Percentiles rank a stretch among this genome's conserved stretches.
These are phyloP conservation scores for Lethenteron camtschaticum DNA, from an alignment of 2,113 vertebrate genomes.

Conservation along the genomic window DNA sequence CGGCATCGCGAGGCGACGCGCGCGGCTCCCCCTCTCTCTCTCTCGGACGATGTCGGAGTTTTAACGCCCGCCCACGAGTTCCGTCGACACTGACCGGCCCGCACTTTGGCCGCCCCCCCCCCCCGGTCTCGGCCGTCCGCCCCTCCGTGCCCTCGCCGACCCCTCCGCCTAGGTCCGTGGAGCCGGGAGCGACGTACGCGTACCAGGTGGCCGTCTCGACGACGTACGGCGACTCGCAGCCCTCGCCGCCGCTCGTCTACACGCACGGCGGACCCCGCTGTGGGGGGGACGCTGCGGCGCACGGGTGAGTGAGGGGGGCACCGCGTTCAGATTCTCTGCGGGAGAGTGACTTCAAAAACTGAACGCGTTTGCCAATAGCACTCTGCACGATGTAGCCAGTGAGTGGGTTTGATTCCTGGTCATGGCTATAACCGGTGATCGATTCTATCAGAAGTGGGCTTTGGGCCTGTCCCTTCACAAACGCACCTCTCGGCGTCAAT, in stretches of 20 bases:
- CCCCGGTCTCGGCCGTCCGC: not conserved
- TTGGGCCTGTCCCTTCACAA: no score
- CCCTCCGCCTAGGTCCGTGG: slow-evolving; percentile 36
- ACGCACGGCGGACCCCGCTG: slow-evolving; percentile 46
- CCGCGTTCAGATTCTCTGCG: no score
- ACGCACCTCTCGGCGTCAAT: no score
- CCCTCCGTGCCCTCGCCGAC: not conserved
- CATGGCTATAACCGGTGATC: no score
- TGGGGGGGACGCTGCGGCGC: slow-evolving; percentile 42
- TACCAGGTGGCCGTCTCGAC: slow-evolving; percentile 53
- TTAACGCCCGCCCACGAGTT: not conserved
- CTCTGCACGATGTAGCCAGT: no score
- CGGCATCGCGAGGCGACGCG: no score
- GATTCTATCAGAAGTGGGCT: no score
- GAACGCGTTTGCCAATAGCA: no score
- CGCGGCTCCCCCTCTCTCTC: no score
- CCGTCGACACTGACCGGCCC: not conserved
- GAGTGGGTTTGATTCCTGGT: no score
- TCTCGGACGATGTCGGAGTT: no score
- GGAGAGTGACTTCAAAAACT: no score
- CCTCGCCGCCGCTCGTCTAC: slow-evolving; percentile 42
- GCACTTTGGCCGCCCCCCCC: not conserved
- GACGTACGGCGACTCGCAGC: slow-evolving; percentile 32
- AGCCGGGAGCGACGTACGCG: slow-evolving; percentile 30
- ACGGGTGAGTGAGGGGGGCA: slow-evolving; percentile 27